Percentiles rank a stretch among this genome's conserved stretches.
These are phyloP conservation scores for Cheirogaleus medius DNA, from an alignment of 2,113 vertebrate genomes.

Conservation along the genomic window DNA sequence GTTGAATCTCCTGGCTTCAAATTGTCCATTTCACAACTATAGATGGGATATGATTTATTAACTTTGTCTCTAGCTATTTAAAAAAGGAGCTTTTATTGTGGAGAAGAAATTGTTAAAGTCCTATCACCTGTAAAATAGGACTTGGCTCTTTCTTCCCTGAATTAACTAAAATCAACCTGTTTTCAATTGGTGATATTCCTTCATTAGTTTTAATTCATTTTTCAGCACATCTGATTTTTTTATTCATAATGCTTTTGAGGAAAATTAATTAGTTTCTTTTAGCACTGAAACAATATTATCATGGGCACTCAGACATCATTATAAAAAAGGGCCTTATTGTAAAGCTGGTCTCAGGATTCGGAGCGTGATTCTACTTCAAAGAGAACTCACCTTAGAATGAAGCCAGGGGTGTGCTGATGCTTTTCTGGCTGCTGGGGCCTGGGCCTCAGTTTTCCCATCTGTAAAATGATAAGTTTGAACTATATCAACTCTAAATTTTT, in stretches of 20 bases:
- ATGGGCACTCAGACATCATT: not conserved
- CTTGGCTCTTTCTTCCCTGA: constrained; percentile 17
- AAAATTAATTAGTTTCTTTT: constrained; percentile 80
- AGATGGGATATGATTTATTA: constrained; percentile 46
- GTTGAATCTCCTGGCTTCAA: not conserved
- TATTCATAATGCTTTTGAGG: constrained; percentile 69
- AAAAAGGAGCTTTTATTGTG: constrained; percentile 13
- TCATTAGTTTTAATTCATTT: constrained; percentile 74
- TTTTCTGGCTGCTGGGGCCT: not conserved
- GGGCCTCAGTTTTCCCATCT: constrained; percentile 22
- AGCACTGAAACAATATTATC: constrained; percentile 62
- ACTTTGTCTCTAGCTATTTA: constrained; percentile 30
- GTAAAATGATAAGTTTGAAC: not conserved
- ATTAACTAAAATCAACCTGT: constrained; percentile 57
- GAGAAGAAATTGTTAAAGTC: constrained; percentile 51
- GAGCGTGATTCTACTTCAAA: fast-evolving
- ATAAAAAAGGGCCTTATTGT: not conserved
- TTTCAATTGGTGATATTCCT: constrained; percentile 57
- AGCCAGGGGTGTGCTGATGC: not conserved
- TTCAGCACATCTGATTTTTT: constrained; percentile 64
- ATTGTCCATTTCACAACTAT: not conserved
- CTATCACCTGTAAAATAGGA: constrained; percentile 52
- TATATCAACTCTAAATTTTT: not conserved
- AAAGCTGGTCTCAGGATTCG: not conserved
- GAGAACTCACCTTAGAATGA: not conserved